These are phyloP conservation scores for Eumacrocentrus americanus DNA, from an alignment of 2,888 invertebrate species.

Conservation along the genomic window DNA sequence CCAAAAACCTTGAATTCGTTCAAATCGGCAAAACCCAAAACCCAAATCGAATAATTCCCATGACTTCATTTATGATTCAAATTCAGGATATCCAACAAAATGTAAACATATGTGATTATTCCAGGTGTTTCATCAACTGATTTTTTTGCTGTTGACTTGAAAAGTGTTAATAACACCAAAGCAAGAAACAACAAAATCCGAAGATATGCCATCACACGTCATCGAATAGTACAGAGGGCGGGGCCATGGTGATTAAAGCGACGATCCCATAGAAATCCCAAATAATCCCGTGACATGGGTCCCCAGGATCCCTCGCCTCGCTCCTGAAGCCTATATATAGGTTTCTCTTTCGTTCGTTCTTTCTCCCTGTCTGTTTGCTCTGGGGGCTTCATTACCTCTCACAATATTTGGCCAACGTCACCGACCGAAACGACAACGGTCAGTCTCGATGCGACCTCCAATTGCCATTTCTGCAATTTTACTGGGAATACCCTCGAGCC, in stretches of 20 bases:
- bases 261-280: slow-evolving; percentile 42
- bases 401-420: slow-evolving; percentile 59
- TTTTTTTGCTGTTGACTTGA: too few relatives aligned
- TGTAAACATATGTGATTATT: too few relatives aligned
- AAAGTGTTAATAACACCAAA: too few relatives aligned
- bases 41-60: neutral
- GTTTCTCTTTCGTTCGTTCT: slow-evolving; percentile 33
- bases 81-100: neutral
- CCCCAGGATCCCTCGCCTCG: slow-evolving; percentile 30
- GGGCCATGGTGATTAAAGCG: slow-evolving; percentile 40
- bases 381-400: slow-evolving; percentile 60
- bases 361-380: slow-evolving; percentile 47
- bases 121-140: too few relatives aligned
- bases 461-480: slow-evolving; percentile 36
- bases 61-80: too few relatives aligned
- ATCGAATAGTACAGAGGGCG: slow-evolving; percentile 29
- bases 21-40: neutral
- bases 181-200: neutral
- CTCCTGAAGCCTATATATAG: slow-evolving; percentile 30
- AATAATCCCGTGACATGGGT: slow-evolving; percentile 55
- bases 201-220: neutral
- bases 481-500: slow-evolving; percentile 25
- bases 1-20: slow-evolving; percentile 32
- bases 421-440: slow-evolving; percentile 39
- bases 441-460: slow-evolving; percentile 43